phyloP scores from a whole-genome alignment of 2,797 vertebrate species.

The Linurgus olivaceus region DNA sequence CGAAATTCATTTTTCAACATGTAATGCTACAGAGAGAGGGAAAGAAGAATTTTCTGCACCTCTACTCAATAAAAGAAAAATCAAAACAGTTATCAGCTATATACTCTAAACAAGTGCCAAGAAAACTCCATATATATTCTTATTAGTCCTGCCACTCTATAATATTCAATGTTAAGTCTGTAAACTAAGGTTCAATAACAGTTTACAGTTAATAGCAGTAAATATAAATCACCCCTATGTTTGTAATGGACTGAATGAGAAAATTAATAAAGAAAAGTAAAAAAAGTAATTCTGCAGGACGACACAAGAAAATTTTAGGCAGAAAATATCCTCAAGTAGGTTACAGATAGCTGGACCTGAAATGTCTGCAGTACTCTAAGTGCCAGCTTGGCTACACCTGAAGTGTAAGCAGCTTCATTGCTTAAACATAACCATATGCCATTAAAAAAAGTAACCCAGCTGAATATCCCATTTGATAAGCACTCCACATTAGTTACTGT shows the following conservation, averaged over 20 bases:
- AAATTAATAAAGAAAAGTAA: neutral
- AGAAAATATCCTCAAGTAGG: neutral
- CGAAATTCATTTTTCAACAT: neutral
- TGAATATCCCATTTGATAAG: neutral
- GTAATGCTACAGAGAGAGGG: rapidly evolving
- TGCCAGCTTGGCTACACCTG: neutral
- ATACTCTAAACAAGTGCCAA: neutral
- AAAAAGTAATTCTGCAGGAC: neutral
- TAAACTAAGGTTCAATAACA: neutral
- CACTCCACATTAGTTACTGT: neutral
- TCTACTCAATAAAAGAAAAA: neutral
- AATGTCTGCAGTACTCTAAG: neutral
- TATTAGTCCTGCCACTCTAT: neutral
- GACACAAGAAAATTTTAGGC: neutral
- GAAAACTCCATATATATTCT: neutral
- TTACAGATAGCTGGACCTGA: neutral
- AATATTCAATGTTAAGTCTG: neutral
- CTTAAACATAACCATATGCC: neutral
- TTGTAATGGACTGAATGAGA: neutral
- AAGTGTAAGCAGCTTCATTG: neutral
- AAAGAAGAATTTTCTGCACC: neutral
- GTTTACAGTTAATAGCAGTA: neutral
- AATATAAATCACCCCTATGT: neutral
- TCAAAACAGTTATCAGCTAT: neutral
- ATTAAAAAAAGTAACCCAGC: neutral